These are phyloP conservation scores for Hyposmocoma kahamanoa DNA, from an alignment of 1,140 invertebrate species.

Conservation along the genomic window DNA sequence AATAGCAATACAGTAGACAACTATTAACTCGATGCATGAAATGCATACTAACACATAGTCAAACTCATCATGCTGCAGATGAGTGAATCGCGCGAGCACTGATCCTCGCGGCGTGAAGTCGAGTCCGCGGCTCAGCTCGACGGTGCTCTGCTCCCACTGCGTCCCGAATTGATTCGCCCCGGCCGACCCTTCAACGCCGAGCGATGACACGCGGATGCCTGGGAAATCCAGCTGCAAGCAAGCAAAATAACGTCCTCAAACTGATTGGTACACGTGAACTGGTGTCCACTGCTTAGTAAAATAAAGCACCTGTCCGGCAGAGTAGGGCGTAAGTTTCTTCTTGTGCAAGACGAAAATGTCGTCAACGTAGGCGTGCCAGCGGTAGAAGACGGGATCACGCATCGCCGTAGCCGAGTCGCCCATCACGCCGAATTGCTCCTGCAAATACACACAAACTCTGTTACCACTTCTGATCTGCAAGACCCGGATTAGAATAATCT, in stretches of 20 bases:
- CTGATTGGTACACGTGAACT: no score
- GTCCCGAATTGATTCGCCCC: conserved; percentile 77
- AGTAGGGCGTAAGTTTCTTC: conserved; percentile 74
- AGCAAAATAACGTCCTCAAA: no score
- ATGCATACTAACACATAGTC: conserved; percentile 65
- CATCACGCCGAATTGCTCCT: conserved; percentile 79
- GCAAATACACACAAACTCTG: no score
- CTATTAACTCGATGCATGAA: no score
- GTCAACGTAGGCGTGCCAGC: conserved; percentile 88
- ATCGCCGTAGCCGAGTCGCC: conserved; percentile 78
- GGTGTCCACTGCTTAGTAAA: no score
- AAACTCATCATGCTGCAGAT: conserved; percentile 84
- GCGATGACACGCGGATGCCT: conserved; percentile 75
- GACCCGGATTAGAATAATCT: no score
- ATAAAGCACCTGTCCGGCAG: conserved; percentile 32
- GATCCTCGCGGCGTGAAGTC: conserved; percentile 83
- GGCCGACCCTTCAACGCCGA: conserved; percentile 69
- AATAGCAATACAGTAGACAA: no score
- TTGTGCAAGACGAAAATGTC: conserved; percentile 87
- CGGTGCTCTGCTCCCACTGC: conserved; percentile 83
- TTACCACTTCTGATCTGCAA: no score
- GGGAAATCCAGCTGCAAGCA: conserved; percentile 78
- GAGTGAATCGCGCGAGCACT: conserved; percentile 81
- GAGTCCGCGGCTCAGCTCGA: conserved; percentile 83
- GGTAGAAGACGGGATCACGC: conserved; percentile 90